phyloP scores from a whole-genome alignment of 2,113 vertebrate genomes.

The Columba livia region DNA sequence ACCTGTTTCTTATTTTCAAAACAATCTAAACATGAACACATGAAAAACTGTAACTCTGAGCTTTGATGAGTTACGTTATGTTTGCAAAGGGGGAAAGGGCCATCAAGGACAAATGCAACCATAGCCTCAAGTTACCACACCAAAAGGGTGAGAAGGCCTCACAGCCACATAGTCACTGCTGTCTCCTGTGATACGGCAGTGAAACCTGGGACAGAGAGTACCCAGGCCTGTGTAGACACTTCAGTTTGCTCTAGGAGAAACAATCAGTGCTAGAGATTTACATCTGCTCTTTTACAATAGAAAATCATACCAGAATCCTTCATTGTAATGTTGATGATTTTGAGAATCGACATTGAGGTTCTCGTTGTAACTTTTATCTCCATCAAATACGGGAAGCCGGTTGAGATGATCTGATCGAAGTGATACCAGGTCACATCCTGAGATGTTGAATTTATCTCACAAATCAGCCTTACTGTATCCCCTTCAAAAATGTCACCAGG shows the following conservation, averaged over 20 bases:
- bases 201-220: neutral
- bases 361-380: neutral
- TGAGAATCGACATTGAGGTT: slow-evolving; percentile 11
- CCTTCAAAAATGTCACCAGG: slow-evolving; percentile 68
- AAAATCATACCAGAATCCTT: slow-evolving; percentile 60
- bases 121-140: neutral
- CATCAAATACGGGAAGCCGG: neutral
- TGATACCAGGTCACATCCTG: slow-evolving; percentile 55
- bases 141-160: neutral
- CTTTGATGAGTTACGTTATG: neutral
- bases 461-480: slow-evolving; percentile 65
- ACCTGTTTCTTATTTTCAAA: neutral
- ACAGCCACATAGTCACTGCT: neutral
- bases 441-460: slow-evolving; percentile 25
- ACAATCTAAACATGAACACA: neutral
- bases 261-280: neutral
- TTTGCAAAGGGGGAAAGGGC: neutral
- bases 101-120: neutral
- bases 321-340: neutral
- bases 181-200: neutral
- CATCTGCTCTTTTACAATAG: neutral
- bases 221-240: neutral
- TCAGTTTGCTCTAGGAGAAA: neutral
- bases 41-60: neutral
- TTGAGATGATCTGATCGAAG: neutral